Conservation (phyloP, 1,140 invertebrate species). For the Zaprionus ghesquierei region DNA sequence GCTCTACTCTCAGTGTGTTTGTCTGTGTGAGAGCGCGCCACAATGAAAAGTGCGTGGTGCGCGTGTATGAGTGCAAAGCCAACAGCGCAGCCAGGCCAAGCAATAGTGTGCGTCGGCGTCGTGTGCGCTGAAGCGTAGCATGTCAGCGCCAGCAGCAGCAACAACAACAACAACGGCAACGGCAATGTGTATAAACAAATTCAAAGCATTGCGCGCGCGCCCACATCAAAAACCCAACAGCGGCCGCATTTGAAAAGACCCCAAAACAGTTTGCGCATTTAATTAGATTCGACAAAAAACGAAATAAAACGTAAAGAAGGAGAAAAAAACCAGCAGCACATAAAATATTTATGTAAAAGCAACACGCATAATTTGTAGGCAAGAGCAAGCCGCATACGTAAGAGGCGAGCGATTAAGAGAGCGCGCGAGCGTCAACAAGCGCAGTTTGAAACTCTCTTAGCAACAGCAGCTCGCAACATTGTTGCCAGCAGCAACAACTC, state of each 20-base stretch:
- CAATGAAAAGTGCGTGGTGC: conserved; percentile 52
- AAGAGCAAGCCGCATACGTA: conserved; percentile 47
- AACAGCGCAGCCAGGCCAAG: conserved; percentile 51
- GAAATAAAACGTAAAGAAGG: background rate
- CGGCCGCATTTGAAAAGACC: conserved; percentile 60
- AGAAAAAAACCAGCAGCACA: conserved; percentile 21
- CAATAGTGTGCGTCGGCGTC: conserved; percentile 43
- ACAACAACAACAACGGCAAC: conserved; percentile 17
- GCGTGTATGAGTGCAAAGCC: conserved; percentile 55
- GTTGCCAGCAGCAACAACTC: conserved; percentile 2
- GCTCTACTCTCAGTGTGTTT: conserved; percentile 18
- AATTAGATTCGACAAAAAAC: conserved; percentile 51
- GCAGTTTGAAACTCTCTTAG: conserved; percentile 19
- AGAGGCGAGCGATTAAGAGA: background rate
- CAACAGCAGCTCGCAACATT: conserved; percentile 18
- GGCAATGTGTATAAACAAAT: conserved; percentile 70
- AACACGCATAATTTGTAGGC: conserved; percentile 69
- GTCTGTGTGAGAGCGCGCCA: background rate
- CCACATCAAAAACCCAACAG: conserved; percentile 63
- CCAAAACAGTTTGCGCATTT: conserved; percentile 19
- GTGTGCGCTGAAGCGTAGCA: conserved; percentile 68
- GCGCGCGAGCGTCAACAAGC: conserved; percentile 3
- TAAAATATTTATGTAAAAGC: conserved; percentile 61
- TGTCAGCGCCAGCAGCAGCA: conserved; percentile 28
- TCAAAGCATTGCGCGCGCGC: conserved; percentile 65